Conservation (phyloP, 2,113 vertebrate genomes). For the Zosterops lateralis region DNA sequence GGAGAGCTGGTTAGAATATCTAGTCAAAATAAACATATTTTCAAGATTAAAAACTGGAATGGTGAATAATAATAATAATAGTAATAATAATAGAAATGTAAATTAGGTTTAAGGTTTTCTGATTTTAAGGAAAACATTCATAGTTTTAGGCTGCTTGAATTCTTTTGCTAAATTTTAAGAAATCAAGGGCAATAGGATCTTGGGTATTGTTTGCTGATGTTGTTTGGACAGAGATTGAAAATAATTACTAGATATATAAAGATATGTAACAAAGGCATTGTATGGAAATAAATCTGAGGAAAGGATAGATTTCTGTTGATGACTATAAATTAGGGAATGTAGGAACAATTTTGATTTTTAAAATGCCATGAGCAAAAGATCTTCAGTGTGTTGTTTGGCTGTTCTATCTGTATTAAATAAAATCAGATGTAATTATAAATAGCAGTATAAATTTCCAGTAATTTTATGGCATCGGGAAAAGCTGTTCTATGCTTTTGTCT, state of each 20-base stretch:
- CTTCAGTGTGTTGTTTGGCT: not conserved
- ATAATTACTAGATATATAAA: not conserved
- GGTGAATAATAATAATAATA: not conserved
- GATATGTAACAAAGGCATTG: not conserved
- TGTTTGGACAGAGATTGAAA: not conserved
- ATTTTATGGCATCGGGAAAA: not conserved
- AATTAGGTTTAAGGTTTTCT: not conserved
- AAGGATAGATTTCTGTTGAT: not conserved
- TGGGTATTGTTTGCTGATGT: not conserved
- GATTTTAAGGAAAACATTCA: not conserved
- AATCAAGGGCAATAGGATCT: not conserved
- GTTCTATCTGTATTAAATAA: not conserved
- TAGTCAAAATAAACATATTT: not conserved
- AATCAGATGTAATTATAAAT: not conserved
- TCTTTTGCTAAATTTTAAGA: not conserved
- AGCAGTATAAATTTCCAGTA: not conserved
- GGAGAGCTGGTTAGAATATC: not conserved
- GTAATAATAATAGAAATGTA: not conserved
- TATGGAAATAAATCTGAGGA: not conserved
- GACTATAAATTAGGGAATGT: not conserved
- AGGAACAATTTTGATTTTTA: not conserved
- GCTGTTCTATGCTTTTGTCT: not conserved
- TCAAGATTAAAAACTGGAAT: not conserved
- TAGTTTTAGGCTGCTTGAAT: not conserved
- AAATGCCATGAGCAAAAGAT: not conserved